Percentiles rank a stretch among this genome's conserved stretches.
Conservation (phyloP, 2,113 vertebrate species). For the Amblyornis subalaris region DNA sequence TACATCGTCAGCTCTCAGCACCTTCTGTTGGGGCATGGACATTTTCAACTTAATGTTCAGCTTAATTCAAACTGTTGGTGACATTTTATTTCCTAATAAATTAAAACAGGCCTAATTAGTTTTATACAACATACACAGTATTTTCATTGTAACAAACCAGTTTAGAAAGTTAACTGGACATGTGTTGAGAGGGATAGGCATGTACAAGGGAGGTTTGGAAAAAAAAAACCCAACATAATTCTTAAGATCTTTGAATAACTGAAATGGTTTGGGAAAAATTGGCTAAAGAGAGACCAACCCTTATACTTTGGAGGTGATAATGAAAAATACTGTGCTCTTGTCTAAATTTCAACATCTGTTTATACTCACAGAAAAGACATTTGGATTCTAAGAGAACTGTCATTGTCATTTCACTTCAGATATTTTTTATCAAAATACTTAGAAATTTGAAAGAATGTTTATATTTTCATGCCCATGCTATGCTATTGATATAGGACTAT, state of each 20-base stretch:
- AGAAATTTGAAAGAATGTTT: background rate
- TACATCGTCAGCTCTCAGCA: background rate
- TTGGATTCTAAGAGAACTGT: background rate
- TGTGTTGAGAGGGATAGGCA: background rate
- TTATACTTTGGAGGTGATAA: background rate
- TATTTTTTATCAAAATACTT: background rate
- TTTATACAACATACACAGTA: background rate
- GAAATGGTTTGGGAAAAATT: background rate
- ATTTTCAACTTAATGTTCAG: background rate
- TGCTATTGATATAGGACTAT: background rate
- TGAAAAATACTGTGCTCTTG: background rate
- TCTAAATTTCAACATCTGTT: background rate
- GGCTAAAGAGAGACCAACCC: background rate
- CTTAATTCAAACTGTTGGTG: background rate
- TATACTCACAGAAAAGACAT: background rate
- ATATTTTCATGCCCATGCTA: background rate
- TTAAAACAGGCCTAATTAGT: background rate
- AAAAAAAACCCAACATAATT: background rate
- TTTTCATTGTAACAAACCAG: background rate
- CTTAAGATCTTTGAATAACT: background rate
- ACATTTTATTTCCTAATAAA: background rate
- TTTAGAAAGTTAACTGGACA: background rate
- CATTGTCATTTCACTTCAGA: background rate
- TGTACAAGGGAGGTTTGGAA: background rate
- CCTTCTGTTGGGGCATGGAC: background rate